These are phyloP conservation scores for Gavia stellata DNA, from an alignment of 2,113 vertebrate species.

Conservation along the genomic window DNA sequence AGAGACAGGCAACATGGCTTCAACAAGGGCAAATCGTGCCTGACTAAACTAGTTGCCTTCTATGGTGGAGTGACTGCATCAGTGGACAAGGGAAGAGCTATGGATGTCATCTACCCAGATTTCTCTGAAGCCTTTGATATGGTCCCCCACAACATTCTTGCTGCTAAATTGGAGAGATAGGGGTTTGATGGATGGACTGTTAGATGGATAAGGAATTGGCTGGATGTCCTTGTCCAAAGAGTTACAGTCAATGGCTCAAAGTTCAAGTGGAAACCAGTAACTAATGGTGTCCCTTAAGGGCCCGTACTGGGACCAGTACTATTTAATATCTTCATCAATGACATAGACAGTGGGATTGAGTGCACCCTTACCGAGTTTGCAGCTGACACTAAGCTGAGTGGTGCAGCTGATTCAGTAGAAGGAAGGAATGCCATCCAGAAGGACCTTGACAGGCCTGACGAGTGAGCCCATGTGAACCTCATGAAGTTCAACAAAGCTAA, in stretches of 20 bases:
- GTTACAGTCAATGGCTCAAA: background rate
- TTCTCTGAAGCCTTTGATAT: background rate
- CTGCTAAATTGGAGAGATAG: background rate
- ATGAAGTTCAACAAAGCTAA: background rate
- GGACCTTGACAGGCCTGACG: background rate
- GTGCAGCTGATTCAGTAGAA: background rate
- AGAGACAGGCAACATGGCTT: background rate
- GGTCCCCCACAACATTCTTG: background rate
- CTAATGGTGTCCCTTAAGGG: background rate
- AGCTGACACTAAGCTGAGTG: background rate
- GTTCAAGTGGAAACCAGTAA: background rate
- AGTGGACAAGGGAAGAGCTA: background rate
- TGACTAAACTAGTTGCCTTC: background rate
- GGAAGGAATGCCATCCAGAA: background rate
- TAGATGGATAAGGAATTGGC: background rate
- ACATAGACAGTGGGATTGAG: background rate
- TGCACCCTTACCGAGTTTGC: background rate
- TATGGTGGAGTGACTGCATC: background rate
- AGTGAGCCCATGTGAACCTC: background rate
- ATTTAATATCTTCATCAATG: background rate
- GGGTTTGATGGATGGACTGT: background rate
- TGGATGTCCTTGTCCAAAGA: background rate
- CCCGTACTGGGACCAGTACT: background rate
- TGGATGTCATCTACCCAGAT: background rate
- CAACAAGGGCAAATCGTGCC: background rate